Conservation (phyloP, 2,888 invertebrate genomes). For the Oscheius sp. region DNA sequence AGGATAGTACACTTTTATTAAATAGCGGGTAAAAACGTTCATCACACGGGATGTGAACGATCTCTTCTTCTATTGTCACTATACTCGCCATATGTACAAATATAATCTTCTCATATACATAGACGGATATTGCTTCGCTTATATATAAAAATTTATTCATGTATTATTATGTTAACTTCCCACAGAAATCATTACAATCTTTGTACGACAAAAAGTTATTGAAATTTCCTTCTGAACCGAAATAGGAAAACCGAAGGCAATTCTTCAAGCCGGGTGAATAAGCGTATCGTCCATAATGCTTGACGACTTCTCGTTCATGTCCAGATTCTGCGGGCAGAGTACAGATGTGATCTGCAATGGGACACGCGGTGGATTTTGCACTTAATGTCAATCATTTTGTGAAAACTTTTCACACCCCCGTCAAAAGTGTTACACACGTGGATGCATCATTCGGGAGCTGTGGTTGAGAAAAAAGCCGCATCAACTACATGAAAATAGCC, state of each 20-base stretch:
- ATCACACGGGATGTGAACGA: slow-evolving; percentile 22
- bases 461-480: slow-evolving; percentile 10
- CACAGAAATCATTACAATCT: slow-evolving; percentile 63
- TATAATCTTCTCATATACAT: slow-evolving; percentile 1
- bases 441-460: not conserved
- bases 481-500: slow-evolving; percentile 21
- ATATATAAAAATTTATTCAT: not conserved
- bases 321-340: slow-evolving; percentile 59
- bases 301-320: slow-evolving; percentile 47
- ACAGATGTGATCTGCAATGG: slow-evolving; percentile 59
- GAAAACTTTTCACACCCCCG: too few relatives aligned
- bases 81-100: slow-evolving; percentile 30
- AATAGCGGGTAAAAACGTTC: slow-evolving; percentile 25
- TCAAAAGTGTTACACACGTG: not conserved
- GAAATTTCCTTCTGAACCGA: slow-evolving; percentile 66
- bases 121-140: slow-evolving; percentile 27
- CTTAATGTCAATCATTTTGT: not conserved
- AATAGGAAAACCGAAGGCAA: slow-evolving; percentile 67
- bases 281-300: slow-evolving; percentile 65
- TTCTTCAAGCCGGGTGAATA: slow-evolving; percentile 58
- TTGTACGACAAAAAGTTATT: slow-evolving; percentile 65
- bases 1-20: slow-evolving; percentile 20
- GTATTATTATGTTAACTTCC: not conserved
- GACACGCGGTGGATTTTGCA: too few relatives aligned
- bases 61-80: slow-evolving; percentile 21